These are phyloP conservation scores for Zaprionus lachaisei DNA, from an alignment of 1,140 invertebrate genomes.

Conservation along the genomic window DNA sequence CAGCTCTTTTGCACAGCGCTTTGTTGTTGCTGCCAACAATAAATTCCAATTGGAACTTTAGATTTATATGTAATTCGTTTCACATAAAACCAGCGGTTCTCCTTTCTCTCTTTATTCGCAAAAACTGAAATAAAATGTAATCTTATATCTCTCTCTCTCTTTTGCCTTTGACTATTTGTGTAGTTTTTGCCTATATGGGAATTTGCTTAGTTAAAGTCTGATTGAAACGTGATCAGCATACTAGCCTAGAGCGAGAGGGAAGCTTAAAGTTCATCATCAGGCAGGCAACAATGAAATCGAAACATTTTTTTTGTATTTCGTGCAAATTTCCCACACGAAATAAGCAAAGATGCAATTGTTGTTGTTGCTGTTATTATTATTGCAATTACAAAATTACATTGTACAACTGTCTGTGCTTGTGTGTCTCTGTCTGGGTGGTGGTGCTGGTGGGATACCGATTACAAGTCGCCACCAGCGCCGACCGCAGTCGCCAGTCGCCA, in stretches of 20 bases:
- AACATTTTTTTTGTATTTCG: constrained; percentile 38
- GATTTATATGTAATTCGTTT: constrained; percentile 9
- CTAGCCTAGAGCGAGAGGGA: constrained; percentile 11
- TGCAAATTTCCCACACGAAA: constrained; percentile 63
- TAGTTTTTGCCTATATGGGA: background rate
- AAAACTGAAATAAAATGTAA: constrained; percentile 1
- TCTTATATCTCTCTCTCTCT: background rate
- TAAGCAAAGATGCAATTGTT: constrained; percentile 41
- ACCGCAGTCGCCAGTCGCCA: constrained; percentile 61
- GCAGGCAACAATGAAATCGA: constrained; percentile 8
- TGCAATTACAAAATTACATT: constrained; percentile 80
- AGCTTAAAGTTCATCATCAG: constrained; percentile 19
- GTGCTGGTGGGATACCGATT: constrained; percentile 58
- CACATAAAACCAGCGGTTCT: background rate
- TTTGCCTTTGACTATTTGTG: background rate
- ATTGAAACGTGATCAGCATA: constrained; percentile 26
- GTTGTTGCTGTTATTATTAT: constrained; percentile 41
- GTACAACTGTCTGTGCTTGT: constrained; percentile 62
- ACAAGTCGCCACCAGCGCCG: constrained; percentile 44
- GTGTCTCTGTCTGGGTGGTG: constrained; percentile 15
- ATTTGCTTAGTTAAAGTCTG: background rate
- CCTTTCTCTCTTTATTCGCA: background rate
- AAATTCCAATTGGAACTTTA: constrained; percentile 9
- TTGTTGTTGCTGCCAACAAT: background rate
- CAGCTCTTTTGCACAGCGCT: constrained; percentile 12